These are phyloP conservation scores for Drosophila sechellia DNA, from an alignment of 1,140 invertebrate genomes.

Conservation along the genomic window DNA sequence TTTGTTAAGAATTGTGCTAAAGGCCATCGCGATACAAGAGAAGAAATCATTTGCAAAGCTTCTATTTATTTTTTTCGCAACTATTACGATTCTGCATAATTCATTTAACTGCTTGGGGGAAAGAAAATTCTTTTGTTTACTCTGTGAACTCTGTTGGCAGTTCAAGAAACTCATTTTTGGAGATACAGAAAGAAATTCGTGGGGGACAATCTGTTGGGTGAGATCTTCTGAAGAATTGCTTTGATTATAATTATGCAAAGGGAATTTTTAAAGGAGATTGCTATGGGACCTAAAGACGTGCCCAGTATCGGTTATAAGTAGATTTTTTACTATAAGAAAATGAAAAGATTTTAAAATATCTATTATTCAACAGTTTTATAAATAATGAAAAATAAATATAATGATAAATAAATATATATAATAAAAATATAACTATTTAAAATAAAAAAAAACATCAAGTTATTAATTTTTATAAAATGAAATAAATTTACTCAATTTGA, in stretches of 20 bases:
- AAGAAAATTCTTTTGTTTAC: slow-evolving; percentile 38
- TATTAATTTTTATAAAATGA: too few relatives aligned
- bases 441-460: not conserved
- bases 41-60: slow-evolving; percentile 39
- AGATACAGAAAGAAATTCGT: slow-evolving; percentile 8
- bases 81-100: slow-evolving; percentile 22
- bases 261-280: not conserved
- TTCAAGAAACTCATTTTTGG: slow-evolving; percentile 31
- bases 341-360: too few relatives aligned
- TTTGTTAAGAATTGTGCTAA: slow-evolving; percentile 62
- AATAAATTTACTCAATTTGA: not conserved
- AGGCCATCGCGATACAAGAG: slow-evolving; percentile 30
- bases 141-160: slow-evolving; percentile 29
- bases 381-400: too few relatives aligned
- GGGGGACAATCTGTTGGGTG: slow-evolving; percentile 6
- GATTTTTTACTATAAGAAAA: too few relatives aligned
- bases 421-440: not conserved
- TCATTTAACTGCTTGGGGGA: slow-evolving; percentile 12
- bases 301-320: not conserved
- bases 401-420: too few relatives aligned
- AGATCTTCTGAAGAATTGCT: slow-evolving; percentile 5
- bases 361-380: too few relatives aligned
- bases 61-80: slow-evolving; percentile 21
- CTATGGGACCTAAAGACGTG: not conserved
- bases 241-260: slow-evolving; percentile 8